Base-by-base conservation (phyloP, 2,797 vertebrate species). In the Lutjanus argentimaculatus region DNA sequence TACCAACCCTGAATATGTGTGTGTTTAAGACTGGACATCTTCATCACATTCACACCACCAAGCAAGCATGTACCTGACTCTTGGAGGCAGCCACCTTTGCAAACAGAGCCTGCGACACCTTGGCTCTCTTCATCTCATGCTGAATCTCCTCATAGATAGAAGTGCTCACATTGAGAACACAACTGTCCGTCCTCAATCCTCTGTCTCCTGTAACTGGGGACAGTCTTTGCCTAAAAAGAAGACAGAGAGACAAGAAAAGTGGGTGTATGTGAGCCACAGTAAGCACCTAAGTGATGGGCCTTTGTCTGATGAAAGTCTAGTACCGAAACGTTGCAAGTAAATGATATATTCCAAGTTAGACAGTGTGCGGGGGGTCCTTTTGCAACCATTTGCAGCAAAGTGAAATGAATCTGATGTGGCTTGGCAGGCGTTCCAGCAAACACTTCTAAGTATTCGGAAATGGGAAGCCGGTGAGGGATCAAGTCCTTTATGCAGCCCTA, bases 131-230 rank as follows among this genome's bases (percentile, higher is more conserved):
- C 98, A 99, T 99, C 96, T 98, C 98, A 79, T 97, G 97, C 94
- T 98, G 97, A 86, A 98, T 98, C 93, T 99, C 97, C 75, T 98
- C 98, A 6, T 99, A 99, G 96, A 98, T 98, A 74, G 97, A 97
- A 90, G 97, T 92, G 90, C 96, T 97, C 95, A 99, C 96, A 88
- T 96, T 96, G 89, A 98, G 96, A 77, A 96, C 95, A 92, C 97
- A 97, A 79, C 95, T 97, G 93, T 98, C 97, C 49, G 96, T 91
- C 90, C 97, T 97, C 92, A 96, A 93, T 77, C 96, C 96, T 88
- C 97, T 96, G 91, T 98, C 97, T 15, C 94, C 93, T 88, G 95
- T 92, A 79, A 97, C 95, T n/a, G 97, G 96, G 69, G 97, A 97
- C 85, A 97, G 95, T 94, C 97, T 97, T 97, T 51, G 97, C 97